phyloP scores from a whole-genome alignment of 2,888 invertebrate genomes.

The Hirtodrosophila histrioides region DNA sequence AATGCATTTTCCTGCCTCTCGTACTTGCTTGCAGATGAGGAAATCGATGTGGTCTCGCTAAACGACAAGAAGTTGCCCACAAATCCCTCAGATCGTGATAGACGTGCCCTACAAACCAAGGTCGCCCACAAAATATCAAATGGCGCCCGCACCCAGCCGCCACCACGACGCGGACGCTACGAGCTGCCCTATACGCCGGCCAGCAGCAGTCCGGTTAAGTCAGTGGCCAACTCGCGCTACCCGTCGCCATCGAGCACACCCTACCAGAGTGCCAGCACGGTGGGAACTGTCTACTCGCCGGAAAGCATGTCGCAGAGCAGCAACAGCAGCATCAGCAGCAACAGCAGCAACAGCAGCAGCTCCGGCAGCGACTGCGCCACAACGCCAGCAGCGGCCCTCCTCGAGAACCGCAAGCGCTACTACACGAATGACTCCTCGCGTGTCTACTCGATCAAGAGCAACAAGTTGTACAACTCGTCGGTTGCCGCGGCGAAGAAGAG shows the following conservation, averaged over 20 bases:
- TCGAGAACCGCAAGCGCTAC: constrained; percentile 38
- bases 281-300: constrained; percentile 48
- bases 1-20: not conserved
- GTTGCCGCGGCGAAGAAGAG: constrained; percentile 33
- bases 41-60: constrained; percentile 93
- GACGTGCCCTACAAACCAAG: constrained; percentile 87
- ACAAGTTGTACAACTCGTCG: constrained; percentile 39
- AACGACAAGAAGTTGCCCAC: constrained; percentile 88
- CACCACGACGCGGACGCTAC: constrained; percentile 66
- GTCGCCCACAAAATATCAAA: constrained; percentile 86
- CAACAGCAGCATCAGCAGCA: constrained; percentile 72
- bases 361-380: constrained; percentile 18
- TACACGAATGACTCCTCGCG: constrained; percentile 17
- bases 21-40: constrained; percentile 86
- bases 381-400: not conserved
- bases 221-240: constrained; percentile 80
- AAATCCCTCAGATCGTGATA: constrained; percentile 89
- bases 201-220: constrained; percentile 82
- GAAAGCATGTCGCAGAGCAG: constrained; percentile 77
- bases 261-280: constrained; percentile 47
- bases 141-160: constrained; percentile 61
- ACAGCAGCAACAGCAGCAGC: constrained; percentile 65
- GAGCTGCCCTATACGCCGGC: constrained; percentile 80
- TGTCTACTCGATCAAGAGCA: constrained; percentile 41
- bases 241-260: constrained; percentile 82